Base-by-base conservation (phyloP, 2,888 invertebrate species). In the Tetragonula carbonaria region DNA sequence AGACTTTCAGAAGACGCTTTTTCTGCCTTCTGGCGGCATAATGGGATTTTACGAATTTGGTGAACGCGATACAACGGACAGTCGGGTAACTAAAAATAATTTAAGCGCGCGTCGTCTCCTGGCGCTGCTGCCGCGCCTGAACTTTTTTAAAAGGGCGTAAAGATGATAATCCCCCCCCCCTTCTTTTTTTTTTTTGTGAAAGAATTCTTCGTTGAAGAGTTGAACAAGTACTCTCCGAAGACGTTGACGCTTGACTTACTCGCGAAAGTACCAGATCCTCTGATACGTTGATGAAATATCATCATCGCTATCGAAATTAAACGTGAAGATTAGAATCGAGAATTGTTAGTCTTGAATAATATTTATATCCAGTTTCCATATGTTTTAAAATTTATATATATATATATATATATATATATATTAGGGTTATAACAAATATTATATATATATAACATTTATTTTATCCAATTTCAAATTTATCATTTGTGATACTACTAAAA, bases 41-140 rank as follows among this genome's bases (percentile, higher is more conserved):
- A 67, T 74, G 66, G 66, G 78, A 74, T 78, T 67, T 78, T 67
- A 74, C 74, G 66, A 67, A 51, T 67, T 59, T 78, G 57, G 28
- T 16, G 66, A 59, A 78, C 59, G n/a, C 55, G 65, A 55, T 63
- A 28, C 45, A 45, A 45, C 33, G 51, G 18, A 51, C 51, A 50
- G 53, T 1, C 18, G 33, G 8, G 28, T n/a, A 55, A 75, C 74
- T 67, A 67, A 75, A 75, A 66, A 75, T 67, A 75, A 75, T 75
- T 51, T 62, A 55, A 33, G 8, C 55, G n/a, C 21, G 33, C 33
- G 33, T 33, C 33, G 33, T 21, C 53, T 23, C 6, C 13, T 55
- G 23, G 38, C 14, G 8, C 38, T 6, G 18, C 14, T 6, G 18
- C 14, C 11, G 23, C 23, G 23, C 45, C 21, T 33, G n/a, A 67